Conservation (phyloP, 2,797 vertebrate genomes). For the Sarcophilus harrisii region DNA sequence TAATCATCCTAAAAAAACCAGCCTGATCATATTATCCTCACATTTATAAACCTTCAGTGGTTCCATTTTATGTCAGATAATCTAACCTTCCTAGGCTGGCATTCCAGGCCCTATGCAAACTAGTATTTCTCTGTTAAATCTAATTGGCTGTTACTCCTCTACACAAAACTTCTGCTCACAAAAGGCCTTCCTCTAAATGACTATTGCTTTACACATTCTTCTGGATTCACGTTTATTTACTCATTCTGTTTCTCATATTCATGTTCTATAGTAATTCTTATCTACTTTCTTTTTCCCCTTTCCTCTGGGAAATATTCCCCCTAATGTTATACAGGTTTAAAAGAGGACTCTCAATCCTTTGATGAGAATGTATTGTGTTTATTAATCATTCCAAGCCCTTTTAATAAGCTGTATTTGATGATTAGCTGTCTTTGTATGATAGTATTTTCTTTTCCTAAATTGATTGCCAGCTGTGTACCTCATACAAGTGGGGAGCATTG, state of each 20-base stretch:
- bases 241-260: neutral
- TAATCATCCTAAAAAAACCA: neutral
- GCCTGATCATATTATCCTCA: neutral
- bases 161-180: neutral
- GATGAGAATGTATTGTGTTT: neutral
- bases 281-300: neutral
- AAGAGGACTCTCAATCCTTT: neutral
- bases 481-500: neutral
- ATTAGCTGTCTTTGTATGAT: neutral
- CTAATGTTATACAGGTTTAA: neutral
- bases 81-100: neutral
- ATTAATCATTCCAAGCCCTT: neutral
- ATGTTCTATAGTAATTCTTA: neutral
- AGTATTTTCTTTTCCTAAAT: neutral
- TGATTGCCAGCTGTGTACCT: neutral
- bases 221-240: neutral
- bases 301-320: neutral
- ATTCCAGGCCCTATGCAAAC: neutral
- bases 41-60: neutral
- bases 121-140: neutral
- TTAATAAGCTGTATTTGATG: neutral
- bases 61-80: neutral
- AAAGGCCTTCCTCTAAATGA: neutral
- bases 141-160: neutral
- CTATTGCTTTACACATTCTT: neutral